These are phyloP conservation scores for Byasa hedistus DNA, from an alignment of 2,888 invertebrate species.

Conservation along the genomic window DNA sequence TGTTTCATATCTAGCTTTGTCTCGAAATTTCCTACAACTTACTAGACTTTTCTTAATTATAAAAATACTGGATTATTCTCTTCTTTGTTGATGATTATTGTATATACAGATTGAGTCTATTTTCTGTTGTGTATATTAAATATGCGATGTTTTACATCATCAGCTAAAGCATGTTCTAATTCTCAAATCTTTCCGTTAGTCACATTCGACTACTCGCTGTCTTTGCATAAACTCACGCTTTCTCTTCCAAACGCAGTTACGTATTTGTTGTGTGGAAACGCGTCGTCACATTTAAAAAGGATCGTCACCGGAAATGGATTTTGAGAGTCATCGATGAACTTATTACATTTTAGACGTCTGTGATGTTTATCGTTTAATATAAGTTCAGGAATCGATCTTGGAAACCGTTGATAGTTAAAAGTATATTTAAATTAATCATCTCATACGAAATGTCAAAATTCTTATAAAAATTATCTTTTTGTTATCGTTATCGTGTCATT, in stretches of 20 bases:
- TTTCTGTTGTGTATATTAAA: background rate
- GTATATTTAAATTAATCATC: no score
- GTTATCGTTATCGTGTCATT: no score
- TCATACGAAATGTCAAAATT: no score
- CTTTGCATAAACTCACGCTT: conserved; percentile 16
- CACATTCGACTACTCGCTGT: conserved; percentile 5
- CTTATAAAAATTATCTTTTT: no score
- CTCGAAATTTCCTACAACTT: conserved; percentile 1
- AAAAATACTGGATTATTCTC: background rate
- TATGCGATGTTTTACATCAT: background rate
- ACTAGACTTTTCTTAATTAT: background rate
- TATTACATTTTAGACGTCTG: background rate
- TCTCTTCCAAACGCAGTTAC: conserved; percentile 25
- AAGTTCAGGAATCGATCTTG: no score
- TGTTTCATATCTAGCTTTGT: conserved; percentile 20
- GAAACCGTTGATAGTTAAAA: no score
- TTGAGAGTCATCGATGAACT: background rate
- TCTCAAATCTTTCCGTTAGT: conserved; percentile 6
- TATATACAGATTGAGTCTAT: conserved; percentile 3
- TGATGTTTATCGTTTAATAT: background rate
- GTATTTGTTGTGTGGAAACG: conserved; percentile 13
- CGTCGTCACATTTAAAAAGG: conserved; percentile 10
- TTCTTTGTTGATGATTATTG: conserved; percentile 1
- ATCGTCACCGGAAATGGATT: conserved; percentile 7
- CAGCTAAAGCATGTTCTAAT: conserved; percentile 6